Evolutionary conservation across 2,888 invertebrate genomes (phyloP), one percentile per base, ranked within the genome.

Genomic region (Tetheella fluctuosa): DNA sequence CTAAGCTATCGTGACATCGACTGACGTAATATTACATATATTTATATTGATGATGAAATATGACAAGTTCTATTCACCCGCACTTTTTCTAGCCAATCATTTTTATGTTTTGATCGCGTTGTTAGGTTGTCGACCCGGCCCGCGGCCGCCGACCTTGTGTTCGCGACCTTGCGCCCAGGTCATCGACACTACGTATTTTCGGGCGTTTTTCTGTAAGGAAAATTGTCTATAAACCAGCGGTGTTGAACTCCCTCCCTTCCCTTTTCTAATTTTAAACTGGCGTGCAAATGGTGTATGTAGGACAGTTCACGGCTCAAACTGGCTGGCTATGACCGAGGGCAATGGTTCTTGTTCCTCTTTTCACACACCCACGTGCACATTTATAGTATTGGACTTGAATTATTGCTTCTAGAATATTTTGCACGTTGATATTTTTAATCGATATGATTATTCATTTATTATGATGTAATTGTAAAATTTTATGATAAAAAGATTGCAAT

Each of bases 191-290:
- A 69, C 76, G 77, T 85, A 88, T 89, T 90, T 90, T 89, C 86
- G 85, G 85, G 76, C 80, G 83, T 86, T 90, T 90, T 90, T 90
- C 89, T 89, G 84, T 71, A 80, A 85, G 87, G 89, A 90, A 91
- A 91, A 89, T 87, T 85, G 72, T 62, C 70, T 72, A 76, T 71
- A 63, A 70, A 67, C 88, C 85, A 86, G 23, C n/a, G 10, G 55
- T 25, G 54, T 39, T 68, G 89, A 85, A 52, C 88, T 73, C 52
- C 72, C 76, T 12, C 62, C 37, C 74, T 71, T 61, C 76, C 60
- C 71, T 12, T 30, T n/a, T 48, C 48, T 54, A 6, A 6, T 7
- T 23, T 1, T 30, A 58, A 61, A 8, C 12, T 10, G 25, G 30
- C 30, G 60, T 59, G n/a, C 25, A 13, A 17, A 15, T 58, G 48